Percentiles rank a stretch among this genome's conserved stretches.
Evolutionary conservation across 2,113 vertebrate species (phyloP).

Genomic region (Ptilonorhynchus violaceus): DNA sequence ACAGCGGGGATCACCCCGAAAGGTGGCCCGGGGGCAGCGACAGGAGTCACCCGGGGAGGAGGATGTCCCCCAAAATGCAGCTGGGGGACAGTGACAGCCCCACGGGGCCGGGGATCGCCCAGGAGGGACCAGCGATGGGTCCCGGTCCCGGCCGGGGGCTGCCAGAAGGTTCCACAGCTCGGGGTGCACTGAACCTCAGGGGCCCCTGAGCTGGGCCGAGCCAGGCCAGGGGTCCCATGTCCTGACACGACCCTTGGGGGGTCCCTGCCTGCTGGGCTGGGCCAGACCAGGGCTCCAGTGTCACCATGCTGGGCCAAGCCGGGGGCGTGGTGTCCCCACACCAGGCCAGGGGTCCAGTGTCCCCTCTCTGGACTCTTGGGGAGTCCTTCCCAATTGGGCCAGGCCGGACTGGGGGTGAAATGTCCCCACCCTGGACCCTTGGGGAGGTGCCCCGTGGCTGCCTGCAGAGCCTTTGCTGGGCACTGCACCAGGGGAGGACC

Average conservation of each 20-base stretch:
- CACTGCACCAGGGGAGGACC: not conserved
- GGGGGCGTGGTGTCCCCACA: not conserved
- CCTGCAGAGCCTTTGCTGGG: not conserved
- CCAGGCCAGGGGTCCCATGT: not conserved
- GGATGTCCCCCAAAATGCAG: not conserved
- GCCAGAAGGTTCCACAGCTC: not conserved
- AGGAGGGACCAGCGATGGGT: not conserved
- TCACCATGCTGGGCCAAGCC: not conserved
- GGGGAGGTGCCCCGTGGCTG: not conserved
- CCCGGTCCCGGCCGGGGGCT: not conserved
- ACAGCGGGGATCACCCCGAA: not conserved
- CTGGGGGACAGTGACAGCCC: not conserved
- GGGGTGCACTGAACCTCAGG: not conserved
- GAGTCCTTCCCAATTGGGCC: not conserved
- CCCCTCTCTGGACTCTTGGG: not conserved
- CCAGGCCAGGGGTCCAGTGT: not conserved
- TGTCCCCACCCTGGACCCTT: not conserved
- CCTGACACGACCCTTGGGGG: fast-evolving
- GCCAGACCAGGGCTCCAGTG: not conserved
- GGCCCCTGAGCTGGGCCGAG: not conserved
- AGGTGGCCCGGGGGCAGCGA: not conserved
- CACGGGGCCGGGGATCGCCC: not conserved
- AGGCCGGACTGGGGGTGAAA: not conserved
- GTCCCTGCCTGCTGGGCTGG: not conserved
- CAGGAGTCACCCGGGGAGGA: not conserved